Evolutionary conservation across 2,113 vertebrate species (phyloP).

Genomic region (Peromyscus californicus): DNA sequence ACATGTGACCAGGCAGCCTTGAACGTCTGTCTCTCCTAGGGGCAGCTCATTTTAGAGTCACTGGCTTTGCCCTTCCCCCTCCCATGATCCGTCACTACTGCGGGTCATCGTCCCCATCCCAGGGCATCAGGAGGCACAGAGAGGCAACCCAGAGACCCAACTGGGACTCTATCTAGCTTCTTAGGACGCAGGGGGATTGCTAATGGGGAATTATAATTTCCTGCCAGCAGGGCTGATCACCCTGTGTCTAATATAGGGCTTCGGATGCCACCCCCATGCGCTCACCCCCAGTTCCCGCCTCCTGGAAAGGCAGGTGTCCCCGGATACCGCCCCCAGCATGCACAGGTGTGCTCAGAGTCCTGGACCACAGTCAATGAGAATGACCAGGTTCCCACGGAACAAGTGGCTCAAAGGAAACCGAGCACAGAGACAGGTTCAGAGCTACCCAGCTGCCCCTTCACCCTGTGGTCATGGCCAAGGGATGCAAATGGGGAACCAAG

Average conservation of each 20-base stretch:
- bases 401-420: neutral
- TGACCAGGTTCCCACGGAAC: neutral
- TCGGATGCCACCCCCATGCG: rapidly evolving
- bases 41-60: neutral
- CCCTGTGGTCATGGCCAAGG: too few relatives aligned
- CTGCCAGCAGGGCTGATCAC: neutral
- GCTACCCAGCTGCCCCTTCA: rapidly evolving
- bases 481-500: neutral
- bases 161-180: neutral
- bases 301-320: neutral
- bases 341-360: neutral
- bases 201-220: neutral
- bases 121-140: neutral
- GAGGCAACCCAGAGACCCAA: neutral
- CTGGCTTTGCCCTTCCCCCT: neutral
- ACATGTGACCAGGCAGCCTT: neutral
- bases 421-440: neutral
- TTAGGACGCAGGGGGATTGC: neutral
- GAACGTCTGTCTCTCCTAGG: neutral
- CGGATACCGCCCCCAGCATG: neutral
- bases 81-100: neutral
- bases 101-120: neutral
- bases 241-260: neutral
- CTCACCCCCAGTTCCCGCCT: neutral
- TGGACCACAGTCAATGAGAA: neutral